Percentiles rank a stretch among this genome's conserved stretches.
phyloP scores from a whole-genome alignment of 2,888 invertebrate genomes.

The Leucoma salicis region DNA sequence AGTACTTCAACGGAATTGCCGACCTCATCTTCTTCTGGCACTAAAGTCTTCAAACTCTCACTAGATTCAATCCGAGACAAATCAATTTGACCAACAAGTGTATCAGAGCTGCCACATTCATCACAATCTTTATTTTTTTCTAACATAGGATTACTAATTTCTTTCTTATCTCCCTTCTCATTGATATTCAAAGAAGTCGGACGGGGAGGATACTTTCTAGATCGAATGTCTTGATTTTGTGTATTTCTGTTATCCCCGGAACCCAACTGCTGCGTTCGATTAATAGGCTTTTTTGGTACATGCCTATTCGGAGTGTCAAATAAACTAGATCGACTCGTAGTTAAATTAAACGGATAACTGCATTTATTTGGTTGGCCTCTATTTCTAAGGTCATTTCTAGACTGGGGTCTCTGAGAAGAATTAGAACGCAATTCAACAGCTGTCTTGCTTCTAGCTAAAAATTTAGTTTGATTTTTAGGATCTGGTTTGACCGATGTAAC shows the following conservation, averaged over 20 bases:
- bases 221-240: slow-evolving; percentile 50
- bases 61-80: slow-evolving; percentile 74
- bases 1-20: slow-evolving; percentile 76
- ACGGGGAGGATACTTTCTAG: slow-evolving; percentile 55
- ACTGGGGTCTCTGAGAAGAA: slow-evolving; percentile 45
- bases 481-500: slow-evolving; percentile 52
- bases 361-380: slow-evolving; percentile 66
- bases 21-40: slow-evolving; percentile 67
- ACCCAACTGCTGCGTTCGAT: slow-evolving; percentile 52
- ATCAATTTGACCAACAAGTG: slow-evolving; percentile 73
- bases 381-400: slow-evolving; percentile 52
- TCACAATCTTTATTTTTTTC: slow-evolving; percentile 62
- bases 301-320: slow-evolving; percentile 60
- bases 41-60: slow-evolving; percentile 74
- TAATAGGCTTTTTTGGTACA: slow-evolving; percentile 38
- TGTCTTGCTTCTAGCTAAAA: slow-evolving; percentile 67
- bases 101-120: slow-evolving; percentile 81
- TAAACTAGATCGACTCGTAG: slow-evolving; percentile 71
- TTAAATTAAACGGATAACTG: slow-evolving; percentile 77
- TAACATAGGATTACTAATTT: slow-evolving; percentile 44
- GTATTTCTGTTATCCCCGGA: slow-evolving; percentile 57
- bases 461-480: slow-evolving; percentile 53
- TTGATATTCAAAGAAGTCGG: slow-evolving; percentile 60
- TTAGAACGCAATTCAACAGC: slow-evolving; percentile 68
- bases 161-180: slow-evolving; percentile 56